Conservation (phyloP, 1,140 invertebrate species). For the Bombus superbus region DNA sequence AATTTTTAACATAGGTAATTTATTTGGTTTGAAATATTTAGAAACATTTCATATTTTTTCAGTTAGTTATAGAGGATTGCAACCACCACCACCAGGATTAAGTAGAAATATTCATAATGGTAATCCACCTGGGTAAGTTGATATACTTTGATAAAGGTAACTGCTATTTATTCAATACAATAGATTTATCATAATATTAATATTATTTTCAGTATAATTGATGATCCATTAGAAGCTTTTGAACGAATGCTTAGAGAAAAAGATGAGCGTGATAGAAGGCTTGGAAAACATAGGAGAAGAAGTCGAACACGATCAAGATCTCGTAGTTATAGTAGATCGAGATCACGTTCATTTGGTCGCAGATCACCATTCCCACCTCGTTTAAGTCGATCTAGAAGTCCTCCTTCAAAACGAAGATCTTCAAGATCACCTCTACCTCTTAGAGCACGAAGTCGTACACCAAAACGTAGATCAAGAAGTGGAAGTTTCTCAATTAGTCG, state of each 20-base stretch:
- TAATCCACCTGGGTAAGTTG: conserved; percentile 78
- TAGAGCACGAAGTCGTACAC: conserved; percentile 80
- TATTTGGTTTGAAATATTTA: background rate
- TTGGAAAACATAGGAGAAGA: conserved; percentile 86
- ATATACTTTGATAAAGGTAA: conserved; percentile 1
- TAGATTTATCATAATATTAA: background rate
- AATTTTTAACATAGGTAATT: background rate
- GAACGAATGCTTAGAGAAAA: conserved; percentile 93
- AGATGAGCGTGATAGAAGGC: conserved; percentile 87
- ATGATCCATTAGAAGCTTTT: conserved; percentile 93
- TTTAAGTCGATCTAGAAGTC: conserved; percentile 79
- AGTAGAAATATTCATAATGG: conserved; percentile 80
- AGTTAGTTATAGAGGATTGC: conserved; percentile 79
- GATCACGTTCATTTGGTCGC: conserved; percentile 80
- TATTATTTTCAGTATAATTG: conserved; percentile 85
- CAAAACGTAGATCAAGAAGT: conserved; percentile 80
- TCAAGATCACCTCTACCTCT: conserved; percentile 77
- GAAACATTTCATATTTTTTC: conserved; percentile 41
- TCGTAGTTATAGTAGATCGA: conserved; percentile 82
- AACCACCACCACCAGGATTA: conserved; percentile 79
- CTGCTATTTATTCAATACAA: too few relatives aligned
- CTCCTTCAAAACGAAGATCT: conserved; percentile 74
- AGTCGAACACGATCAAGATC: conserved; percentile 81
- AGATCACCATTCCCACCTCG: conserved; percentile 75
- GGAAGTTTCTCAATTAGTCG: conserved; percentile 83